Conservation (phyloP, 2,113 vertebrate species). For the Prunella himalayana region DNA sequence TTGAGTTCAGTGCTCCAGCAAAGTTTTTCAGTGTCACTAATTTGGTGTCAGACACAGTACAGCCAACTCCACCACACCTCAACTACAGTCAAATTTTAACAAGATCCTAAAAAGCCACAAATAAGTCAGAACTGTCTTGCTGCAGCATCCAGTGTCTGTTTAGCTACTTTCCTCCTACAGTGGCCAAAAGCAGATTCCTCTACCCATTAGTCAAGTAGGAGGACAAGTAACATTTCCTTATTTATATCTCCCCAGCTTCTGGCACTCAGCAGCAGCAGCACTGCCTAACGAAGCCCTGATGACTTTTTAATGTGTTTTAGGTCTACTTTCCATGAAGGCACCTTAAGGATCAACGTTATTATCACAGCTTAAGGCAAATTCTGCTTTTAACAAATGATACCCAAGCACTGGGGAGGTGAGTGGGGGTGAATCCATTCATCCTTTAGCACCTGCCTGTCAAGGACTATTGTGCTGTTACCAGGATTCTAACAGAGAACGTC, state of each 20-base stretch:
- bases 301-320: constrained; percentile 11
- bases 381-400: background rate
- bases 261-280: constrained; percentile 12
- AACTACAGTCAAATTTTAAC: background rate
- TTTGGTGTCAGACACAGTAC: background rate
- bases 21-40: background rate
- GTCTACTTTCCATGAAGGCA: background rate
- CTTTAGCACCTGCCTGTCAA: background rate
- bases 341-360: background rate
- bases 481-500: background rate
- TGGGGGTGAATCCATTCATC: background rate
- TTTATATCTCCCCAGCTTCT: constrained; percentile 7
- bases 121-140: background rate
- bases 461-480: background rate
- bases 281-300: background rate
- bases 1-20: background rate
- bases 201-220: background rate
- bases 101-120: background rate
- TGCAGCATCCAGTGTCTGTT: background rate
- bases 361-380: background rate
- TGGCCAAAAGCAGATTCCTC: constrained; percentile 12
- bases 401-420: background rate
- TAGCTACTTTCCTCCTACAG: background rate
- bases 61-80: background rate
- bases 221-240: constrained; percentile 37